phyloP scores from a whole-genome alignment of 1,140 invertebrate genomes.

The Chymomyza costata region DNA sequence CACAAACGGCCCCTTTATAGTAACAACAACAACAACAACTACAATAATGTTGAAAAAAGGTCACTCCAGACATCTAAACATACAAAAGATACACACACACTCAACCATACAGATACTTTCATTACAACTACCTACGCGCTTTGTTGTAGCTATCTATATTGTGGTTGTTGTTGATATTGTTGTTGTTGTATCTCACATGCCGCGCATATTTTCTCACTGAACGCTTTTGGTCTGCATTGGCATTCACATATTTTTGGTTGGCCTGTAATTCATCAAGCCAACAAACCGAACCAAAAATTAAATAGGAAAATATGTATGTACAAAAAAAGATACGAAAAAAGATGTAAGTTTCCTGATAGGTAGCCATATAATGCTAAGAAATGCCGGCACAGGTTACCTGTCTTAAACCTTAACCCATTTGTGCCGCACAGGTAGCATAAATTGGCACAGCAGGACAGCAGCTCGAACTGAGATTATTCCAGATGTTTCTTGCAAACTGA shows the following conservation, averaged over 20 bases:
- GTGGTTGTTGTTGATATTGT: constrained; percentile 33
- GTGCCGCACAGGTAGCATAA: constrained; percentile 11
- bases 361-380: too few species aligned
- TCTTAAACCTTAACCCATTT: constrained; percentile 46
- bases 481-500: too few species aligned
- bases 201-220: constrained; percentile 48
- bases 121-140: constrained; percentile 37
- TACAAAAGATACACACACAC: constrained; percentile 40
- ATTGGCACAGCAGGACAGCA: not conserved
- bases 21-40: too few species aligned
- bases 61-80: constrained; percentile 35
- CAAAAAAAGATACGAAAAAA: too few species aligned
- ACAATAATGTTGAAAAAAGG: constrained; percentile 56
- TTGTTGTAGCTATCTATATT: constrained; percentile 29
- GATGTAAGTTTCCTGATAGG: too few species aligned
- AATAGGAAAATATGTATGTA: too few species aligned
- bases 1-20: too few species aligned
- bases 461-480: too few species aligned
- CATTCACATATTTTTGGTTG: constrained; percentile 33
- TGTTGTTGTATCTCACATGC: constrained; percentile 52
- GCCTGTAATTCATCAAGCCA: constrained; percentile 54
- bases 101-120: constrained; percentile 19
- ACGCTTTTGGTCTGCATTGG: constrained; percentile 33
- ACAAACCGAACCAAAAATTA: too few species aligned
- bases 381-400: too few species aligned